Base-by-base conservation (phyloP, 2,888 invertebrate genomes). In the Pherbina coryleti region DNA sequence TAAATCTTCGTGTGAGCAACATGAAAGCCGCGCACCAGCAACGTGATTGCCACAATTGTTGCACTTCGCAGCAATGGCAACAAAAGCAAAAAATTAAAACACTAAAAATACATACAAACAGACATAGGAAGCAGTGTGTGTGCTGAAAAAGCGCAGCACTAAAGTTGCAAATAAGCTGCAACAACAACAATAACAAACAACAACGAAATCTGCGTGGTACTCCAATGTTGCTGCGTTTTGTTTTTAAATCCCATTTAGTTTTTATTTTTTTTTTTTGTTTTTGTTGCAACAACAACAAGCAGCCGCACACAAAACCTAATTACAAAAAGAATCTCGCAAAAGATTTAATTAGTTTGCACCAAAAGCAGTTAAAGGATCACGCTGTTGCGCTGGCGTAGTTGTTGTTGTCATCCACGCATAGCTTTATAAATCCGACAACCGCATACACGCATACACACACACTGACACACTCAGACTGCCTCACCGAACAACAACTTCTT, bases 291-390 rank as follows among this genome's bases (percentile, higher is more conserved):
- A 72, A 19, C 57, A 60, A 72, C 72, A 62, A 73, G 19, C 22
- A 37, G 49, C 2, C 25, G 19, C 17, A 72, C 51, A 49, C 62
- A 70, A 60, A 69, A 76, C 70, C 76, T 69, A 70, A 76, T 70
- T 70, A 76, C 49, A 34, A 70, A 44, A 70, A 76, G 70, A 62
- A 74, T 64, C 64, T 64, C 51, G 37, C 74, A 11, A 64, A 74
- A 74, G 74, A 74, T 74, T 74, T 74, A 74, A 74, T 74, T 74
- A 74, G 74, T 64, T 72, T 72, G 17, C 28, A 60, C 34, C 37
- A 37, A 25, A 57, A 72, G 72, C 37, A 51, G 25, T 37, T 55
- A 60, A 60, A 55, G 31, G 31, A 55, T 53, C 53, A 51, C 53
- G 70, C 53, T 53, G 34, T 37, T 37, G 44, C 44, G 11, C 44